phyloP scores from a whole-genome alignment of 1,140 invertebrate genomes.

The Brachionus koreanus region DNA sequence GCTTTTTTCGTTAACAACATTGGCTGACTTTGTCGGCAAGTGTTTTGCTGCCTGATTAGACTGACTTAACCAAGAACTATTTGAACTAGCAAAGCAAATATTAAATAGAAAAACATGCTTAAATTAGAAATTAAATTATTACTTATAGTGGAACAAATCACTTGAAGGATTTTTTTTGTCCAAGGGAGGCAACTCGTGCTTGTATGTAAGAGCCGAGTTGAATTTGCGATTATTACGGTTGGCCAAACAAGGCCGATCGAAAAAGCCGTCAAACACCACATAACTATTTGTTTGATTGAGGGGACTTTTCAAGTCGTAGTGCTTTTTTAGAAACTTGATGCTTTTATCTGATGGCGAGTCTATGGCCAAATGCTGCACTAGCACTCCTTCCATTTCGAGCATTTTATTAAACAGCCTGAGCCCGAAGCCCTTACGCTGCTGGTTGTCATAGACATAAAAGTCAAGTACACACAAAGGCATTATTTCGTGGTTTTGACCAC shows the following conservation, averaged over 20 bases:
- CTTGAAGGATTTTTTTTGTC: neutral
- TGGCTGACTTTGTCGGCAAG: neutral
- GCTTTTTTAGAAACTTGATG: conserved; percentile 74
- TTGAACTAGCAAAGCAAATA: neutral
- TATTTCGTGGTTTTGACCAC: conserved; percentile 53
- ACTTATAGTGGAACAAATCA: neutral
- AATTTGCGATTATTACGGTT: neutral
- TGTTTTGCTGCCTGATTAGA: neutral
- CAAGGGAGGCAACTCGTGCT: neutral
- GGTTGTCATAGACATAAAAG: conserved; percentile 58
- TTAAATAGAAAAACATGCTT: neutral
- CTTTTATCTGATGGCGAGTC: conserved; percentile 84
- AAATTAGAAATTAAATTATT: neutral
- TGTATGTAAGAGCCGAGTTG: neutral
- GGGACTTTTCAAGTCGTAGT: conserved; percentile 69
- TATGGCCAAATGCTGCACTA: conserved; percentile 63
- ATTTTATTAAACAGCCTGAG: conserved; percentile 56
- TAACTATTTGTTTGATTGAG: conserved; percentile 82
- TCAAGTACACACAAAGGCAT: conserved; percentile 58
- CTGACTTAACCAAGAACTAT: neutral
- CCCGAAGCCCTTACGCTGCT: conserved; percentile 57
- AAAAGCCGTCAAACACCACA: conserved; percentile 78
- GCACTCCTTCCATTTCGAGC: conserved; percentile 50
- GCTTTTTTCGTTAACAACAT: neutral
- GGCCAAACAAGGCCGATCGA: conserved; percentile 57